Conservation (phyloP, 2,113 vertebrate genomes). For the Micronycteris hirsuta region DNA sequence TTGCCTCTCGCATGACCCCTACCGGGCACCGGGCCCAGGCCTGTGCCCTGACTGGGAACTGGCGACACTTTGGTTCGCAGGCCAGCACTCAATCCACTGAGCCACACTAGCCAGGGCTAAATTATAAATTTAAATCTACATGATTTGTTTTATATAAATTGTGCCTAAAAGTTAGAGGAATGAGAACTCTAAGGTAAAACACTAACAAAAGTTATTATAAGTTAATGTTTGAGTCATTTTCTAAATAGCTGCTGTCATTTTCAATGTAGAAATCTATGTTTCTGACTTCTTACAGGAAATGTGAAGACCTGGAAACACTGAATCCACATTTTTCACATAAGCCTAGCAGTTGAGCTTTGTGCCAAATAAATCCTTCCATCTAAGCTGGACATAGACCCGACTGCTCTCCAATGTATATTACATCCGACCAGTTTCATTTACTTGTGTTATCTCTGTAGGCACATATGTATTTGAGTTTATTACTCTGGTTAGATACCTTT, state of each 20-base stretch:
- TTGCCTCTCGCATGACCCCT: no score
- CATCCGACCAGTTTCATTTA: neutral
- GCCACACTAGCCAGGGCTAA: neutral
- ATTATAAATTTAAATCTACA: neutral
- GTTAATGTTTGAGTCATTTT: neutral
- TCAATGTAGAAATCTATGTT: neutral
- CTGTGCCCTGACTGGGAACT: no score
- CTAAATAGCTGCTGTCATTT: neutral
- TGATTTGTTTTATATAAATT: neutral
- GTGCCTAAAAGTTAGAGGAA: neutral
- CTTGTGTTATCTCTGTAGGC: neutral
- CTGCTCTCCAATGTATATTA: neutral
- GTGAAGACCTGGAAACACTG: neutral
- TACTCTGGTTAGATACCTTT: neutral
- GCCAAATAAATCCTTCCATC: neutral
- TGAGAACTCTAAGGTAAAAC: neutral
- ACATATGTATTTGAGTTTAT: neutral
- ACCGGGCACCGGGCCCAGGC: no score
- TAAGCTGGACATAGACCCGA: neutral
- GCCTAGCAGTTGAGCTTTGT: neutral
- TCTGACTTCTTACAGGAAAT: constrained; percentile 8
- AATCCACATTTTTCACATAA: constrained; percentile 1
- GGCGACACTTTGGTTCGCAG: no score
- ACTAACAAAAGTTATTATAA: neutral
- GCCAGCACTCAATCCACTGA: no score